Evolutionary conservation across 23 tunicate species (phyloP).

Genomic region (Styela clava): DNA sequence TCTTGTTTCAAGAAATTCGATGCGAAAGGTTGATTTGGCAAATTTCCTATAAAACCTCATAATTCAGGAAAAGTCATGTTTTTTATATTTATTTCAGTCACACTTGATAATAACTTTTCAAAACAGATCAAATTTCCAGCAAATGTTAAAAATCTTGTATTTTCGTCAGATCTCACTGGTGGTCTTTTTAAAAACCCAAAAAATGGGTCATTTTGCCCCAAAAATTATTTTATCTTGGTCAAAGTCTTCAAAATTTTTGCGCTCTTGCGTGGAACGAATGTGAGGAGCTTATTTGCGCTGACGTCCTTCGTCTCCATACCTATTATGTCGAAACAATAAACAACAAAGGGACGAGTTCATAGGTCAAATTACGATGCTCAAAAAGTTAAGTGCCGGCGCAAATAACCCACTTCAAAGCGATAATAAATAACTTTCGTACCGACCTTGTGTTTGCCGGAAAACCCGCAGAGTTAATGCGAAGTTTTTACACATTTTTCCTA

Average conservation of each 20-base stretch:
- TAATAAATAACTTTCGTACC: background rate
- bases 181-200: background rate
- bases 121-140: background rate
- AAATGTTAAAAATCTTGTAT: background rate
- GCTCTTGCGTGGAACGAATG: background rate
- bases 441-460: background rate
- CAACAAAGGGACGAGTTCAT: background rate
- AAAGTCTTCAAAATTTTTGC: background rate
- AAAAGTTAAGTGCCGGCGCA: background rate
- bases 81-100: background rate
- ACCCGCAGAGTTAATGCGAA: background rate
- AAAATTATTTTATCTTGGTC: background rate
- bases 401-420: background rate
- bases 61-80: background rate
- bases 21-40: background rate
- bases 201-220: background rate
- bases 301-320: background rate
- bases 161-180: background rate
- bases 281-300: background rate
- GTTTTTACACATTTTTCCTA: background rate
- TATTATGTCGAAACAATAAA: background rate
- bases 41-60: background rate
- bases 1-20: no score
- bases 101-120: background rate
- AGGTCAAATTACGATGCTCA: background rate